These are phyloP conservation scores for Coendou prehensilis DNA, from an alignment of 2,797 vertebrate genomes.

Conservation along the genomic window DNA sequence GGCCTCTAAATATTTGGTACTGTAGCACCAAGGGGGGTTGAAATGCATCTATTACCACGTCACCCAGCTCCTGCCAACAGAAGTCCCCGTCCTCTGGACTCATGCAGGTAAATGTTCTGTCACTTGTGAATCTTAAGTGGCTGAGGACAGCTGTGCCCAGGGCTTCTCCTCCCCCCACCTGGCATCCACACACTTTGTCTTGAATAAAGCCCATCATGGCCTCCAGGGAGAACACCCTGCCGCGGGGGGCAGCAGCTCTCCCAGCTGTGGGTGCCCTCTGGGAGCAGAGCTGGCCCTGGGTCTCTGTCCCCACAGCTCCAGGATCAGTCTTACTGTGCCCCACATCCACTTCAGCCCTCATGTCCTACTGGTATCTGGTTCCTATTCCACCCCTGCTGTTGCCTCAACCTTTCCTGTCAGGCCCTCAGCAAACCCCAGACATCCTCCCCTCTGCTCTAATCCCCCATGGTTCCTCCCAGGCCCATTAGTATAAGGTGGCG, in stretches of 20 bases:
- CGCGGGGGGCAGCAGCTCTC: neutral
- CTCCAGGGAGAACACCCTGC: neutral
- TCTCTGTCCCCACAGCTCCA: neutral
- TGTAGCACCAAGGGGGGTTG: neutral
- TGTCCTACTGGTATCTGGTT: neutral
- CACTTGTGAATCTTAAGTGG: neutral
- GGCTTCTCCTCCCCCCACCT: no score
- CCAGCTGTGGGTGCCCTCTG: neutral
- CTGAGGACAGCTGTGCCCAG: neutral
- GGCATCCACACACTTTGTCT: no score
- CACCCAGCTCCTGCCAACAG: fast-evolving
- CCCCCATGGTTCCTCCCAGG: neutral
- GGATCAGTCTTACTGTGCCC: neutral
- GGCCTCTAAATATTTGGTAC: neutral
- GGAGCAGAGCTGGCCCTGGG: neutral
- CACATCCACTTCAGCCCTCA: neutral
- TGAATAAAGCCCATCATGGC: neutral
- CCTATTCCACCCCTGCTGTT: neutral
- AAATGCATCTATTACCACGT: fast-evolving
- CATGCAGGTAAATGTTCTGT: neutral
- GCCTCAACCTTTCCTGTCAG: neutral
- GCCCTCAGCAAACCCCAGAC: neutral
- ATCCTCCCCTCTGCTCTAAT: neutral
- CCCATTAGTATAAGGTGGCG: neutral
- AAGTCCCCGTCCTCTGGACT: neutral